Conservation (phyloP, 2,113 vertebrate species). For the Macquaria ambigua region DNA sequence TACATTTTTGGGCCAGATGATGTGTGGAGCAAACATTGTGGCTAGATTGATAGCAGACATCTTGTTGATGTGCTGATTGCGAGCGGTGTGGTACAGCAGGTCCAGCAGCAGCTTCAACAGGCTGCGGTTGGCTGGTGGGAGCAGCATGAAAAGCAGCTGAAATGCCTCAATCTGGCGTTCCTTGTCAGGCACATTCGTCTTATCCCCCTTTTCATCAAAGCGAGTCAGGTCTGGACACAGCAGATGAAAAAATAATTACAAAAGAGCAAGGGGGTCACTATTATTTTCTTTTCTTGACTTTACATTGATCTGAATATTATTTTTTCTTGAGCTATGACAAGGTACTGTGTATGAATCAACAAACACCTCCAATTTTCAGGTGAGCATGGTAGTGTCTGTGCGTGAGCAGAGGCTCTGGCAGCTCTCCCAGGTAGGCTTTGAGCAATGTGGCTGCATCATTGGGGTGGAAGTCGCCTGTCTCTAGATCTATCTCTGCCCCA, state of each 20-base stretch:
- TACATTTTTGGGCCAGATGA: conserved; percentile 98
- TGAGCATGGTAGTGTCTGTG: conserved; percentile 95
- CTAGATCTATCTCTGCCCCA: conserved; percentile 93
- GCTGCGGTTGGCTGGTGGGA: conserved; percentile 93
- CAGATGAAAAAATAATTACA: conserved; percentile 22
- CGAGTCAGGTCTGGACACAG: conserved; percentile 87
- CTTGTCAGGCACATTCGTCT: conserved; percentile 91
- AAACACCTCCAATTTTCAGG: conserved; percentile 87
- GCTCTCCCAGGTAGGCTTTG: conserved; percentile 94
- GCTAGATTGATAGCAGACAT: conserved; percentile 98
- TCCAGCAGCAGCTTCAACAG: conserved; percentile 94
- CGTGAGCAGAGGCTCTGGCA: conserved; percentile 95
- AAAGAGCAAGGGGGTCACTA: background rate
- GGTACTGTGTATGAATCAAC: conserved; percentile 3
- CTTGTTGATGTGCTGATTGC: conserved; percentile 96
- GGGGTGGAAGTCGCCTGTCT: conserved; percentile 95
- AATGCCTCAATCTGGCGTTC: conserved; percentile 94
- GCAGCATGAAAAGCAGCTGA: conserved; percentile 94
- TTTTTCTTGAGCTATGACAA: background rate
- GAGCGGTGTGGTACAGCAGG: conserved; percentile 95
- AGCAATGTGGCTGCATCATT: conserved; percentile 95
- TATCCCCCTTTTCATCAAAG: conserved; percentile 94
- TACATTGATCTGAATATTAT: background rate
- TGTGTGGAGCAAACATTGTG: conserved; percentile 97
- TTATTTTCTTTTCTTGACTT: background rate